Evolutionary conservation across 1,140 invertebrate species (phyloP), one percentile per base, ranked within the genome.

Genomic region (Anoplolepis gracilipes): DNA sequence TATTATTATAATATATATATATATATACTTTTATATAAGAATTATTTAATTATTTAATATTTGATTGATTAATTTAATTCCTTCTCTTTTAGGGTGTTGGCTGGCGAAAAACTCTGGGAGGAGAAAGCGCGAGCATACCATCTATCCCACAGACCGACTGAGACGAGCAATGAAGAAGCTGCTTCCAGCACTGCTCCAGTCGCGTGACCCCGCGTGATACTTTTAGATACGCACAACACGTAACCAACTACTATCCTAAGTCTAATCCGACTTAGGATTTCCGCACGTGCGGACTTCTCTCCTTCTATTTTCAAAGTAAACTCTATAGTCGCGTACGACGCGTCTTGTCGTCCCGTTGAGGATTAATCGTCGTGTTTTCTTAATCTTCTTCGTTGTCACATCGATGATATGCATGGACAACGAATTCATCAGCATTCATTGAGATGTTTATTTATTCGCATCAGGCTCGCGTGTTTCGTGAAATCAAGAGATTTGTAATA

Each of bases 101-200:
- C 93, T 0, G 92, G 94, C 57, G 93, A 91, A 39, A 91, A 94
- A 69, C 91, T 91, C 39, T 95, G 94, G 94, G 91, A 91, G 42
- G 92, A 91, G 5, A 94, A 92, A 87, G 94, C 93, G 33, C 92
- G 92, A 33, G 87, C 94, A 76, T 91, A 94, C 19, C 89, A 90
- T 8, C 78, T 93, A 42, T 77, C 79, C 28, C 85, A 90, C n/a
- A 92, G 85, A 53, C 84, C 88, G 46, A 84, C 89, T 8, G 81
- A 81, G 22, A 75, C 69, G 64, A 91, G 81, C 78, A 91, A 88
- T 65, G 90, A 89, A 28, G 81, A 89, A 6, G 86, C 90, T 19
- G 39, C 84, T 13, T 92, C 87, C 64, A 89, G 86, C 42, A 77
- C 59, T 10, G 13, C 62, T 2, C 87, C 88, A 77, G 82, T 91